Conservation (phyloP, 1,140 invertebrate genomes). For the Sminthurinus signatus region DNA sequence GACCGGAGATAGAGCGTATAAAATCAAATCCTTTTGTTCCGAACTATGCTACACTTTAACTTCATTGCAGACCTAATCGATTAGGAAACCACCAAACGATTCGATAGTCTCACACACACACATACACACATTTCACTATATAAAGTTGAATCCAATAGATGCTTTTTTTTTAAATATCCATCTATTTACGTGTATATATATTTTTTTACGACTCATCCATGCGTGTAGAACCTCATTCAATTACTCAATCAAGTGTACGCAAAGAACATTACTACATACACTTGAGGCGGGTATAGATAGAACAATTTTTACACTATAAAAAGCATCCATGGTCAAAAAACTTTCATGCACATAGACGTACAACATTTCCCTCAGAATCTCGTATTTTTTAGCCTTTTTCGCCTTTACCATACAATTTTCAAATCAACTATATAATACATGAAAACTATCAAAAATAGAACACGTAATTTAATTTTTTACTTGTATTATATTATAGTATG, state of each 20-base stretch:
- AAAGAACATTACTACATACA: background rate
- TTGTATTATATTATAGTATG: too few relatives aligned
- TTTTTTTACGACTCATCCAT: conserved; percentile 7
- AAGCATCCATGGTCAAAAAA: background rate
- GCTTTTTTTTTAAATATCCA: background rate
- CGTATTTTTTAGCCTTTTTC: too few relatives aligned
- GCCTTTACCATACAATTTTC: too few relatives aligned
- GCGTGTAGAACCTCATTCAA: conserved; percentile 6
- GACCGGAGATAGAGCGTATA: conserved; percentile 17
- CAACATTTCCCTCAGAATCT: background rate
- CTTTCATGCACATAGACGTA: background rate
- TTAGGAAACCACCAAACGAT: conserved; percentile 12
- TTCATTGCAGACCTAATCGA: conserved; percentile 17
- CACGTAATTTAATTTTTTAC: too few relatives aligned
- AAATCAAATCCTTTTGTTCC: conserved; percentile 12
- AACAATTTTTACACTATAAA: conserved; percentile 10
- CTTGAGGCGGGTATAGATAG: background rate
- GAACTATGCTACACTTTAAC: conserved; percentile 11
- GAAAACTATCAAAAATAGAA: too few relatives aligned
- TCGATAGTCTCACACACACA: background rate
- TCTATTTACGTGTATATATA: background rate
- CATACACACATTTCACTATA: too few relatives aligned
- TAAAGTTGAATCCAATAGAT: conserved; percentile 1
- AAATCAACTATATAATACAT: too few relatives aligned
- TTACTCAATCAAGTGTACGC: conserved; percentile 7